These are phyloP conservation scores for Promerops cafer DNA, from an alignment of 2,113 vertebrate species.

Conservation along the genomic window DNA sequence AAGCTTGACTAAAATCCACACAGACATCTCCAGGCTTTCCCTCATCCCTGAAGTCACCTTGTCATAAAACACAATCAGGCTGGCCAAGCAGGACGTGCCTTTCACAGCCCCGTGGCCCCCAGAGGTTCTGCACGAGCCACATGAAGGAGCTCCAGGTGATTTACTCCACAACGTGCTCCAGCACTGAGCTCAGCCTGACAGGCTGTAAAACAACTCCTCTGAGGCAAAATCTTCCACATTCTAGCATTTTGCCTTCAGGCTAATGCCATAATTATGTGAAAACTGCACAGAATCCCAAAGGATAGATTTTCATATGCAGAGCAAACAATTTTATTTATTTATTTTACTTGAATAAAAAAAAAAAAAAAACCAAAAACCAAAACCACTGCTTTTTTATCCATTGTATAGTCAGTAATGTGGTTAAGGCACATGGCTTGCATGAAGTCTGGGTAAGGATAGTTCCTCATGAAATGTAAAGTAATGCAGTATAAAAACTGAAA, in stretches of 20 bases:
- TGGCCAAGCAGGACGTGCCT: not conserved
- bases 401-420: not conserved
- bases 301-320: not conserved
- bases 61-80: too few relatives aligned
- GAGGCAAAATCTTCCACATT: not conserved
- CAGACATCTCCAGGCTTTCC: not conserved
- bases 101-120: rapidly evolving
- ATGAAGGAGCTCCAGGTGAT: not conserved
- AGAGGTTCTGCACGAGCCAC: not conserved
- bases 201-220: not conserved
- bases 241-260: not conserved
- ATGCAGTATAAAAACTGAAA: not conserved
- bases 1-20: not conserved
- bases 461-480: not conserved
- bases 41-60: not conserved
- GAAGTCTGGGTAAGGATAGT: not conserved
- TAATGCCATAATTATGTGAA: not conserved
- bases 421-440: not conserved
- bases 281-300: not conserved
- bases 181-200: not conserved
- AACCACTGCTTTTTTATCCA: not conserved
- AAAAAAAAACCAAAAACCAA: not conserved
- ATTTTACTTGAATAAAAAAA: not conserved
- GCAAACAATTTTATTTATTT: not conserved
- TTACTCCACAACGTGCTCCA: not conserved